phyloP scores from a whole-genome alignment of 2,113 vertebrate species.

The Girardinichthys multiradiatus region DNA sequence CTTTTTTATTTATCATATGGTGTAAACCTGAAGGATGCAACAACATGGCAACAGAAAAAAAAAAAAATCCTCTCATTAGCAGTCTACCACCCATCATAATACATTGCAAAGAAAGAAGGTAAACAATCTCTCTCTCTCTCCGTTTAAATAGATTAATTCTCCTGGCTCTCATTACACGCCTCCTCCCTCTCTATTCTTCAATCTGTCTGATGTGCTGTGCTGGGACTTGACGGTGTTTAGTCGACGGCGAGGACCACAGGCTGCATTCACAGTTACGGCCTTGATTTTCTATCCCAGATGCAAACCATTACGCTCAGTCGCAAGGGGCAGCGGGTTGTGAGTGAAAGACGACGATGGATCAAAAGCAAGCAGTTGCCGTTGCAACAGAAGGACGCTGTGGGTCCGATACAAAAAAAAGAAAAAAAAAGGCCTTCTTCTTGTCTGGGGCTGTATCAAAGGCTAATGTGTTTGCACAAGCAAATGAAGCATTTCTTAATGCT shows the following conservation, averaged over 20 bases:
- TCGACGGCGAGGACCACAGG: conserved; percentile 67
- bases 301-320: conserved; percentile 41
- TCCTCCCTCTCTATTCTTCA: conserved; percentile 66
- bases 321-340: conserved; percentile 3
- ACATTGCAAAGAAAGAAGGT: conserved; percentile 55
- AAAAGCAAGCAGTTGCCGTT: conserved; percentile 56
- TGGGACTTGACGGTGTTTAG: conserved; percentile 69
- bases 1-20: not conserved
- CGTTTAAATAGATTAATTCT: conserved; percentile 72
- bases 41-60: conserved; percentile 7
- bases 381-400: conserved; percentile 31
- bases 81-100: conserved; percentile 49
- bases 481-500: conserved; percentile 3
- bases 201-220: conserved; percentile 60
- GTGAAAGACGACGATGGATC: conserved; percentile 55
- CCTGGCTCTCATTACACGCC: conserved; percentile 74
- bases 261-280: conserved; percentile 56
- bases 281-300: conserved; percentile 70
- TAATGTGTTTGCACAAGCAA: not conserved
- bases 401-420: conserved; percentile 12
- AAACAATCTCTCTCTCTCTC: conserved; percentile 61
- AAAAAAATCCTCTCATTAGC: conserved; percentile 52
- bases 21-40: conserved; percentile 15
- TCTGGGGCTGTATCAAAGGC: conserved; percentile 23
- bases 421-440: conserved; percentile 20